A percentile compares a stretch with the other conserved stretches of the same genome.
These are phyloP conservation scores for Gadopsis bispinosus DNA, from an alignment of 2,797 vertebrate genomes.

Conservation along the genomic window DNA sequence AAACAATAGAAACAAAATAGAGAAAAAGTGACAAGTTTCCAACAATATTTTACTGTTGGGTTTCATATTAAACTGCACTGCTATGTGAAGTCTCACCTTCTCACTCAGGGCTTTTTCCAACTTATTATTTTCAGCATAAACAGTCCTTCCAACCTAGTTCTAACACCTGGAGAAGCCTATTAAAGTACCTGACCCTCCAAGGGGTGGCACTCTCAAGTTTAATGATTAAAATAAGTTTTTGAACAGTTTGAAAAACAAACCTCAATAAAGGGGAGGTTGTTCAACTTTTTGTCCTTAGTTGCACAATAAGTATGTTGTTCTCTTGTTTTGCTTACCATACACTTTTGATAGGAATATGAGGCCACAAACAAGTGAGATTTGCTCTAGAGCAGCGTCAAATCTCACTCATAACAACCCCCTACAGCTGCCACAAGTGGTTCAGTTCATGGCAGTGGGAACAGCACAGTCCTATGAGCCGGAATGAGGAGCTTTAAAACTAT, in stretches of 20 bases:
- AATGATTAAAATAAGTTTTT: slow-evolving; percentile 23
- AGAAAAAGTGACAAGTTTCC: not conserved
- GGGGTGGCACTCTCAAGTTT: slow-evolving; percentile 11
- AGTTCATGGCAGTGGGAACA: slow-evolving; percentile 31
- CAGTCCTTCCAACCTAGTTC: slow-evolving; percentile 27
- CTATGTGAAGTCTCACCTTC: not conserved
- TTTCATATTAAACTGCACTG: not conserved
- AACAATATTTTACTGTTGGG: not conserved
- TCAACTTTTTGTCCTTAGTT: slow-evolving; percentile 10
- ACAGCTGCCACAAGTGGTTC: slow-evolving; percentile 36
- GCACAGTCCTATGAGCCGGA: slow-evolving; percentile 48
- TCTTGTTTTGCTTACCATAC: not conserved
- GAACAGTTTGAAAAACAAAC: slow-evolving; percentile 10
- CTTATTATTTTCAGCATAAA: slow-evolving; percentile 26
- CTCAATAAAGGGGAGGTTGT: not conserved
- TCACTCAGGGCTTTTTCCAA: not conserved
- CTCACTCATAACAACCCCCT: not conserved
- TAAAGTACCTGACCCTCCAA: slow-evolving; percentile 23
- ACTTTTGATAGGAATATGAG: slow-evolving; percentile 10
- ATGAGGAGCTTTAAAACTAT: slow-evolving; percentile 46
- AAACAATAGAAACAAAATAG: not conserved
- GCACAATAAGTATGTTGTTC: not conserved
- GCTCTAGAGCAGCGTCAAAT: slow-evolving; percentile 3
- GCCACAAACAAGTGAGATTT: slow-evolving; percentile 7
- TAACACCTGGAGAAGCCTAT: slow-evolving; percentile 34